These are phyloP conservation scores for Melangyna quadrimaculata DNA, from an alignment of 2,888 invertebrate genomes.

Conservation along the genomic window DNA sequence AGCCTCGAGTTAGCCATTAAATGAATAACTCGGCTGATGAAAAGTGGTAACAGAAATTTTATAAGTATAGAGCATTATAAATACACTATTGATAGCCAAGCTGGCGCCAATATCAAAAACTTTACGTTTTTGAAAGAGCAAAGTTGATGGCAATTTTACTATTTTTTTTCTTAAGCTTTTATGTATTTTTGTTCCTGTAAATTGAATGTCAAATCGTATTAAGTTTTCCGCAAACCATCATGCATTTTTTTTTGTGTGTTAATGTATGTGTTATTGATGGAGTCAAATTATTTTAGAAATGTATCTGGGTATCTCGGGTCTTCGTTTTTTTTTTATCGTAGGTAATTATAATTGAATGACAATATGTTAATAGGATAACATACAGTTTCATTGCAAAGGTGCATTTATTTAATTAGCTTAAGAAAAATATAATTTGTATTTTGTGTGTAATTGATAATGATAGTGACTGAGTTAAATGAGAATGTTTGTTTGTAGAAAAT, in stretches of 20 bases:
- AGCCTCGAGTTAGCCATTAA: constrained; percentile 38
- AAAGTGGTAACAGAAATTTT: constrained; percentile 61
- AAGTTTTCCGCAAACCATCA: neutral
- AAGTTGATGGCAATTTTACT: neutral
- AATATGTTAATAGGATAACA: neutral
- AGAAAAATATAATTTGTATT: neutral
- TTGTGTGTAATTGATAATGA: neutral
- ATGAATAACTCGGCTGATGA: constrained; percentile 44
- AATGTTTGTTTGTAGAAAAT: too few relatives aligned
- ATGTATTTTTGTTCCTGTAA: neutral
- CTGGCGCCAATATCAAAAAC: constrained; percentile 62
- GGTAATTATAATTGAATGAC: neutral
- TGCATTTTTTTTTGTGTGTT: neutral
- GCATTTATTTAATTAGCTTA: neutral
- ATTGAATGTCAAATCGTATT: constrained; percentile 16
- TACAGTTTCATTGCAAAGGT: neutral
- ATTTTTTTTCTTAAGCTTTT: neutral
- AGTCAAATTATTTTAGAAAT: neutral
- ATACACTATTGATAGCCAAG: constrained; percentile 50
- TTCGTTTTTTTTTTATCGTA: neutral
- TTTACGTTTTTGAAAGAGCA: constrained; percentile 21
- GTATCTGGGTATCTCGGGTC: neutral
- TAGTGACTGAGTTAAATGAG: neutral
- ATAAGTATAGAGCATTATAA: constrained; percentile 34
- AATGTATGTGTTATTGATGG: neutral